Conservation (phyloP, 2,888 invertebrate species). For the Pteria penguin region DNA sequence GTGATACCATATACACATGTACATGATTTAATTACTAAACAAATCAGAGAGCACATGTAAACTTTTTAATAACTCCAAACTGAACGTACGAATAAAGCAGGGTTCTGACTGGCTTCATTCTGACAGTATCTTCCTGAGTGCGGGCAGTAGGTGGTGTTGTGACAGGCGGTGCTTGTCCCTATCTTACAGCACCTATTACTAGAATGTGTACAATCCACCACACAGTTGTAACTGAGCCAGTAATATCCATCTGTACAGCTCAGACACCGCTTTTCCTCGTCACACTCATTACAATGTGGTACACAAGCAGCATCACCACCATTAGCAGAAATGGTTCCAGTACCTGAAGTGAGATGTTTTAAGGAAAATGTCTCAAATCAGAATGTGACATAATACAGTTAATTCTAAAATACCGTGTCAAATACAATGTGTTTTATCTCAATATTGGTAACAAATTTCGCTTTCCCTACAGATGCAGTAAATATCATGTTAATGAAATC, state of each 20-base stretch:
- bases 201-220: constrained; percentile 6
- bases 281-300: constrained; percentile 52
- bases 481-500: too few species aligned
- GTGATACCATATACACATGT: too few species aligned
- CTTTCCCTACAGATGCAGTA: too few species aligned
- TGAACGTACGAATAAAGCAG: background rate
- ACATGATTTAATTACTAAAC: too few species aligned
- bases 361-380: too few species aligned
- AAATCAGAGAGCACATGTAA: too few species aligned
- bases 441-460: too few species aligned
- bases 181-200: constrained; percentile 31
- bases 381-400: too few species aligned
- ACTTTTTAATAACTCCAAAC: too few species aligned
- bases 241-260: constrained; percentile 42
- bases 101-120: background rate
- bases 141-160: background rate
- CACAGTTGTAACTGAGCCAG: constrained; percentile 53
- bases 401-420: too few species aligned
- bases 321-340: constrained; percentile 52
- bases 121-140: background rate
- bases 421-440: too few species aligned
- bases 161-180: background rate
- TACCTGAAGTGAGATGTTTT: constrained; percentile 51
- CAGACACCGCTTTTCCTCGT: constrained; percentile 50
- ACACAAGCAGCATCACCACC: constrained; percentile 62